Base-by-base conservation (phyloP, 2,797 vertebrate genomes). In the Xenopus petersii region DNA sequence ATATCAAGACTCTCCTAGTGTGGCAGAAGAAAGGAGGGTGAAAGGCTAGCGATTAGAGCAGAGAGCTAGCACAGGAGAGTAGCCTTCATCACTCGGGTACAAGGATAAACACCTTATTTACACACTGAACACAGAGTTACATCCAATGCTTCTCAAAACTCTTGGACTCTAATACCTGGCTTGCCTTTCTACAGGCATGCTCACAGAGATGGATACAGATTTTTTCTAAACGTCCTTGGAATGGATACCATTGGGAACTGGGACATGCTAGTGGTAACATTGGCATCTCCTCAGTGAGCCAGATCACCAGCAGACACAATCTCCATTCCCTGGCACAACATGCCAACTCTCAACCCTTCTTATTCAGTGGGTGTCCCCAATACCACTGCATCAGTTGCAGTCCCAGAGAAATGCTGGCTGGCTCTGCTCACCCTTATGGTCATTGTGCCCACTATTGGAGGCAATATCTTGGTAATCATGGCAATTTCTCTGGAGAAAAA, bases 401-500 rank as follows among this genome's bases (percentile, higher is more conserved):
- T 33, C 26, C 60, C 87, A 75, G 36, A 69, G 3, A 71, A 59
- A 16, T 63, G 82, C 61, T 99, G 97, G 98, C 91, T 93, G 10
- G 94, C 95, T 3, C 74, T 99, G 79, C 92, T 98, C 80, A 94
- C 95, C 9, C 80, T 98, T 59, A 83, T 93, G 85, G 93, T 98
- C 81, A 98, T 99, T 85, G 91, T 98, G 70, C 96, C 97, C 72
- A 99, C 98, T 12, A 94, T 99, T 0, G 96, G 94, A 33, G 98
- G 98, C 10, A 99, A 99, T 81, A 96, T 98, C 81, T 92, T 99
- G 13, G 98, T 99, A 78, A 99, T 99, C 83, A 86, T 99, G 70
- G 97, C 98, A 0, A 95, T 99, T 48, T 96, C 95, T 1, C 87
- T 97, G 79, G 98, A 99, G 85, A 96, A 93, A 61, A 98, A 96